phyloP scores from a whole-genome alignment of 1,140 invertebrate genomes.

The Charaxes varanes region DNA sequence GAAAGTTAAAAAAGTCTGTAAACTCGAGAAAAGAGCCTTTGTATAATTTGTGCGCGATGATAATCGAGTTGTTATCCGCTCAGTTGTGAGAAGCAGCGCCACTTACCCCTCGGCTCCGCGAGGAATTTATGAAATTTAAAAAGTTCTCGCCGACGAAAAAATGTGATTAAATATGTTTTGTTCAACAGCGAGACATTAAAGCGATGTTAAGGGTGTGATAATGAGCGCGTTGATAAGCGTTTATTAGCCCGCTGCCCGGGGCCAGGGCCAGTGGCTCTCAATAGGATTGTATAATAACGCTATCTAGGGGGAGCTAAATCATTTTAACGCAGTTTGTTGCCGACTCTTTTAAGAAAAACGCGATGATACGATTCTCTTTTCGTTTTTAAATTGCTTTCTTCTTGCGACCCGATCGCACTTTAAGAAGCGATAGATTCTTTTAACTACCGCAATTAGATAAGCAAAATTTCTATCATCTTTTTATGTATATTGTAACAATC shows the following conservation, averaged over 20 bases:
- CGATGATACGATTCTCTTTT: constrained; percentile 52
- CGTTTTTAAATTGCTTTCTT: constrained; percentile 45
- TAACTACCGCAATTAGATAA: neutral
- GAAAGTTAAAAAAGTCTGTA: neutral
- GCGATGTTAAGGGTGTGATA: constrained; percentile 73
- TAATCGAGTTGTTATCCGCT: constrained; percentile 24
- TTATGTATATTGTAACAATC: too few species aligned
- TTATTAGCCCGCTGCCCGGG: constrained; percentile 60
- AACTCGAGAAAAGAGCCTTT: constrained; percentile 8
- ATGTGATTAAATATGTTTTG: constrained; percentile 74
- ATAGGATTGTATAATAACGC: constrained; percentile 49
- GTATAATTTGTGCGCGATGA: constrained; percentile 16
- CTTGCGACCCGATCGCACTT: constrained; percentile 27
- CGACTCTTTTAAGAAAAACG: constrained; percentile 59
- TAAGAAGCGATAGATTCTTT: constrained; percentile 5
- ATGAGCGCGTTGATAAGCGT: constrained; percentile 71
- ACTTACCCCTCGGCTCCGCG: constrained; percentile 21
- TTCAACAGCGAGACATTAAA: constrained; percentile 73
- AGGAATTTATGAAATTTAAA: constrained; percentile 65
- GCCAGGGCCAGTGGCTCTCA: constrained; percentile 46
- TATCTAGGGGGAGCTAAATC: constrained; percentile 70
- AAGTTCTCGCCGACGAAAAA: constrained; percentile 60
- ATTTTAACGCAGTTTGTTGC: constrained; percentile 66
- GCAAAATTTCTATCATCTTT: too few species aligned
- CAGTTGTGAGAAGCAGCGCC: constrained; percentile 17